Evolutionary conservation across 2,797 vertebrate species (phyloP), one percentile per base, ranked within the genome.

Genomic region (Alosa sapidissima): DNA sequence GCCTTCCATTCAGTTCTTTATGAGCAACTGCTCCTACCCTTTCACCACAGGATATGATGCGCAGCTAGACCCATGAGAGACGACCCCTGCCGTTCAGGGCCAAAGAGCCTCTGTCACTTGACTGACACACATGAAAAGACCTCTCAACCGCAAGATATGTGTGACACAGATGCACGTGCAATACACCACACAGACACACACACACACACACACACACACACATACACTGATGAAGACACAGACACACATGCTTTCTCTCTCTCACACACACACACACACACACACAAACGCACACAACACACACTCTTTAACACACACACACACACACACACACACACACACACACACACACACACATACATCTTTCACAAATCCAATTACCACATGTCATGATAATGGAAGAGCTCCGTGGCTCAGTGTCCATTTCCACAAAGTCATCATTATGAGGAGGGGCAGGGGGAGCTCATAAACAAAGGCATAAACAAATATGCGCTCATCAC

Each of bases 1-100:
- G 52, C 85, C 85, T 89, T 88, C 86, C 85, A 91, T 90, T 90
- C 86, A 83, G 87, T 88, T 90, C 87, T 81, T 87, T 89, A 91
- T 87, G 88, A 88, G 47, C 54, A 82, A 86, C 85, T 89, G 86
- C 87, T 89, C 86, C 86, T 87, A 75, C 55, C 84, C 65, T 81
- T 81, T 88, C 81, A 85, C 85, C 85, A 52, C 88, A 88, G 86
- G 84, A 84, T 84, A 33, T 82, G 83, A 86, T 54, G 62, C 82
- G 72, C 85, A 84, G 85, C 81, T 84, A 62, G 81, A 85, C 84
- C 83, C 89, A 84, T 48, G 81, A 81, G 82, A 85, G 68, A 86
- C 82, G 36, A 14, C 85, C 85, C 86, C 87, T 75, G 62, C 81
- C 82, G 54, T 86, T 19, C 88, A 85, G 88, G 90, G 84, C 65